Percentiles rank a stretch among this genome's conserved stretches.
These are phyloP conservation scores for Marcusenius ussheri DNA, from an alignment of 2,113 vertebrate genomes.

Conservation along the genomic window DNA sequence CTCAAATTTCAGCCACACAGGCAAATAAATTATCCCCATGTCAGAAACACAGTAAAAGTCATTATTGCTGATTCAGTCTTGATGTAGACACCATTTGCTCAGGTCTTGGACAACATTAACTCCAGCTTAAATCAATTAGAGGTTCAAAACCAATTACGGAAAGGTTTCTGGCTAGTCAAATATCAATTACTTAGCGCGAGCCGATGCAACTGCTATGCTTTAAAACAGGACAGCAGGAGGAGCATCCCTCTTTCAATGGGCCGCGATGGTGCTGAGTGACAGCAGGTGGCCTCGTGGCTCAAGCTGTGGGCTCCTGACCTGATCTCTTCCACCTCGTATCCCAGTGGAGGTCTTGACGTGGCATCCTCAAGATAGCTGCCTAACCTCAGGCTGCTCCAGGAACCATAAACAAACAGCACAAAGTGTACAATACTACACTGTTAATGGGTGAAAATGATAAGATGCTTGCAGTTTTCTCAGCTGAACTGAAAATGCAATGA, in stretches of 20 bases:
- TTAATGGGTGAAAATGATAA: background rate
- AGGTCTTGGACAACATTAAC: slow-evolving; percentile 26
- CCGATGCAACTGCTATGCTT: background rate
- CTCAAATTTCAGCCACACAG: background rate
- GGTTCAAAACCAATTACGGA: slow-evolving; percentile 27
- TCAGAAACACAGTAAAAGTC: slow-evolving; percentile 18
- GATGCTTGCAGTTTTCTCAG: background rate
- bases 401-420: background rate
- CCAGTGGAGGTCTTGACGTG: background rate
- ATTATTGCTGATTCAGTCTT: slow-evolving; percentile 23
- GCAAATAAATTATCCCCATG: slow-evolving; percentile 4
- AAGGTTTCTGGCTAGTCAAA: slow-evolving; percentile 15
- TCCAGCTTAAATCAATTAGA: slow-evolving; percentile 34
- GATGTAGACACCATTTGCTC: slow-evolving; percentile 27
- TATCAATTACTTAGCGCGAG: slow-evolving; percentile 13
- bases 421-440: background rate
- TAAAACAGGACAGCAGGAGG: background rate
- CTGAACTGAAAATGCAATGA: background rate
- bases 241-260: background rate
- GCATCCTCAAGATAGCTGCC: background rate
- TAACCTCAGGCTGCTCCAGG: background rate
- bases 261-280: background rate
- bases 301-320: background rate
- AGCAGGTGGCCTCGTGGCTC: background rate
- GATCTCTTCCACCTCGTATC: background rate